Base-by-base conservation (phyloP, 1,140 invertebrate genomes). In the Halyomorpha halys region DNA sequence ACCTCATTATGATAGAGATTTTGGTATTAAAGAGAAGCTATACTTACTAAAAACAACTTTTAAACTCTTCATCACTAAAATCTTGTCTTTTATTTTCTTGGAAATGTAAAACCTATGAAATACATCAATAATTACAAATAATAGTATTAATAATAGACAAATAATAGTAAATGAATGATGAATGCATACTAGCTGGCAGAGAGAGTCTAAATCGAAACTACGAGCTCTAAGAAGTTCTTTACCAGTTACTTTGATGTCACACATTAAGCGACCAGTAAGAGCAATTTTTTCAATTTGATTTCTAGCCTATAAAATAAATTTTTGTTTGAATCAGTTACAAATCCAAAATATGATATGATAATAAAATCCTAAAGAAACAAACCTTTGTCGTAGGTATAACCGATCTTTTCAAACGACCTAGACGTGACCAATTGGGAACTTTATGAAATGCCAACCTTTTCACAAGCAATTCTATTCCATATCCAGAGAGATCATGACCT, bases 191-290 rank as follows among this genome's bases (percentile, higher is more conserved):
- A 85, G 83, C 49, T 81, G 79, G 65, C 88, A 87, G 0, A 98
- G 77, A 21, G 91, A 86, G 54, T 86, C 84, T 9, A 98, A 78
- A 75, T 98, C 94, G 73, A 94, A 99, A 73, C 89, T 94, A 70
- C 91, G 82, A 27, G 88, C 84, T 71, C 88, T 83, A 34, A 98
- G 89, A 4, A 98, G 80, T 79, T 99, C 96, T 79, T 91, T 92
- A 0, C 94, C 89, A 2, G 92, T 93, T 47, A 91, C 79, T 78
- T 94, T 94, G 4, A 97, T 83, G 76, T 99, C 96, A 74, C 94
- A 97, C 0, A 98, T 80, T 21, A 97, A 78, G 56, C 97, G 81
- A 0, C 97, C 97, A 71, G 83, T 82, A 66, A 83, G 77, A 3
- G 79, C 75, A 64, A 78, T 76, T 64, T 77, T 80, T 65, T 81